Evolutionary conservation across 2,113 vertebrate genomes (phyloP), one percentile per base, ranked within the genome.

Genomic region (Poeciliopsis retropinna): DNA sequence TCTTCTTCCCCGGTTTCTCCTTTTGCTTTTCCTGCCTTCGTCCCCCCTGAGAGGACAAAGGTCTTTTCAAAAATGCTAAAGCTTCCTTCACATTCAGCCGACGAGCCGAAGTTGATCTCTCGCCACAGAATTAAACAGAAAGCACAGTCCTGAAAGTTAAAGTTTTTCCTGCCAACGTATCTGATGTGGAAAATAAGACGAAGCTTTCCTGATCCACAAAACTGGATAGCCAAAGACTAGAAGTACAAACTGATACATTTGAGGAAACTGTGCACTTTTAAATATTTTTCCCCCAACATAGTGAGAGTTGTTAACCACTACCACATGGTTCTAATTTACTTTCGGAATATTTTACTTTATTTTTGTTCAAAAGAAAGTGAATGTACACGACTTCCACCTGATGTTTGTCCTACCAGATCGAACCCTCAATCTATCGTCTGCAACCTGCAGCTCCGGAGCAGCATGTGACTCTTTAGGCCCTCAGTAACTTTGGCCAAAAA

Each of bases 61-160:
- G 34, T 37, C 15, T 44, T 44, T 15, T 44, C 41, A 89, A 90
- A 88, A 83, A 88, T 65, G 34, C 83, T 62, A 67, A 82, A 73
- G 73, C 67, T 73, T 84, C 73, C 80, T 64, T 80, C 69, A 64
- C 65, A 91, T 77, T 80, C 70, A 88, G 70, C 70, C 44, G 80
- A 91, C 81, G 74, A 73, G 61, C 60, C 57, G 75, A 70, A 88
- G 76, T 75, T 87, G 85, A 37, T 85, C 71, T 88, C 60, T 47
- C 73, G 69, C 51, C 0, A 5, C 67, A 70, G 44, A 84, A 81
- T 73, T 78, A 72, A 82, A 70, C 75, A 73, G 82, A 77, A 80
- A 37, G 10, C 34, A 11, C 34, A 88, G 81, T 83, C 76, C 73
- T 79, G 82, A 39, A 67, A 70, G 72, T 82, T 63, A 80, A 79